Percentiles rank a stretch among this genome's conserved stretches.
phyloP scores from a whole-genome alignment of 2,888 invertebrate species.

The Ichneumon xanthorius region DNA sequence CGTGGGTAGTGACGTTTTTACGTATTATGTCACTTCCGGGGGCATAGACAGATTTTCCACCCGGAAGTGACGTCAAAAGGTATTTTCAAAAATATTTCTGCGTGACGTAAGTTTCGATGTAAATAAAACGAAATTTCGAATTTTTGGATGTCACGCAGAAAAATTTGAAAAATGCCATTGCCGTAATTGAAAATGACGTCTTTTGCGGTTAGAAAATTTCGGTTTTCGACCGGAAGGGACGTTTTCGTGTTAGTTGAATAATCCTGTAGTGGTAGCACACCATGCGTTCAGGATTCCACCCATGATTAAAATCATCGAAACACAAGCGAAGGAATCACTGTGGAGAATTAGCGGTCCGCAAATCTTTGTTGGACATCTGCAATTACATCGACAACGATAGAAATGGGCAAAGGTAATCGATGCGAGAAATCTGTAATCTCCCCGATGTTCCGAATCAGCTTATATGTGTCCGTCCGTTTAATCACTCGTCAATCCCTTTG shows the following conservation, averaged over 20 bases:
- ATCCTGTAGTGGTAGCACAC: no score
- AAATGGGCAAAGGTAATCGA: background rate
- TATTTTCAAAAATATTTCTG: no score
- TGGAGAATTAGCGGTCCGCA: background rate
- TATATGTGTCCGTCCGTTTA: conserved; percentile 1
- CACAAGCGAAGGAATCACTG: background rate
- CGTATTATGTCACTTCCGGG: no score
- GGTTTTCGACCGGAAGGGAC: no score
- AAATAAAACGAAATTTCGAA: background rate
- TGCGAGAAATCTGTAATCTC: background rate
- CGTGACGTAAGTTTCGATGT: background rate
- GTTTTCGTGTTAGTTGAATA: no score
- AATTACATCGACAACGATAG: conserved; percentile 24
- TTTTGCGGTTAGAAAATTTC: no score
- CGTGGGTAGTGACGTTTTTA: no score
- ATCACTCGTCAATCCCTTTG: conserved; percentile 32
- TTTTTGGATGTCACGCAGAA: background rate
- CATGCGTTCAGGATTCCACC: no score
- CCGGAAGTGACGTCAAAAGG: no score
- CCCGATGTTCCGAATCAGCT: background rate
- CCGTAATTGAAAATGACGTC: no score
- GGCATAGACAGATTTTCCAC: no score
- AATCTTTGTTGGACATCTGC: background rate
- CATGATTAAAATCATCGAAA: background rate
- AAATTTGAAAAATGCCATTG: background rate